Percentiles rank a stretch among this genome's conserved stretches.
phyloP scores from a whole-genome alignment of 2,113 vertebrate species.

The Indicator indicator region DNA sequence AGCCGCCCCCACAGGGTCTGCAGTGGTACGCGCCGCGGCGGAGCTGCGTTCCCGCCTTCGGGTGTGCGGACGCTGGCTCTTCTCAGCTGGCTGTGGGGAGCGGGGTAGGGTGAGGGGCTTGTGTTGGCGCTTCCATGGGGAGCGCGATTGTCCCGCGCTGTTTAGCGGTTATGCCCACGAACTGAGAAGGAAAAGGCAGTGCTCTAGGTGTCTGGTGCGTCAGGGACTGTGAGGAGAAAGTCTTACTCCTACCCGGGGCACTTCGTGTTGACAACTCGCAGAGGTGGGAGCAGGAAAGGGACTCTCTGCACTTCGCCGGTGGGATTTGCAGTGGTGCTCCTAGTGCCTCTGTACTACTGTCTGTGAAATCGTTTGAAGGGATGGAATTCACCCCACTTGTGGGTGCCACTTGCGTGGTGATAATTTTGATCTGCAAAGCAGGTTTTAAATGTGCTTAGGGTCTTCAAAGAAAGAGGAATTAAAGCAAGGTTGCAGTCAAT shows the following conservation, averaged over 20 bases:
- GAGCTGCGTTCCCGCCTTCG: neutral
- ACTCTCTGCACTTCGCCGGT: rapidly evolving
- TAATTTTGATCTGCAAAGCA: neutral
- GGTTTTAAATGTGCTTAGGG: neutral
- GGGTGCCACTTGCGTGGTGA: no score
- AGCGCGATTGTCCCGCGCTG: rapidly evolving
- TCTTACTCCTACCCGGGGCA: rapidly evolving
- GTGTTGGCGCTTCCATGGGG: rapidly evolving
- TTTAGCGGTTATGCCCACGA: rapidly evolving
- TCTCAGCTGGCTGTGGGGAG: rapidly evolving
- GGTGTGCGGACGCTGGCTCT: rapidly evolving
- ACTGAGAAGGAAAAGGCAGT: neutral
- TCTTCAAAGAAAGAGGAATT: neutral
- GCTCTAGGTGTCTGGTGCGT: rapidly evolving
- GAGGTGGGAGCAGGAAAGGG: no score
- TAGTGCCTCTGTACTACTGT: rapidly evolving
- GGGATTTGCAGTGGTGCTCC: neutral
- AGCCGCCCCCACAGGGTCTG: neutral
- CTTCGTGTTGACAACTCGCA: rapidly evolving
- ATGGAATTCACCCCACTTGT: neutral
- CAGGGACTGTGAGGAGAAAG: no score
- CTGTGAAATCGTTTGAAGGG: neutral
- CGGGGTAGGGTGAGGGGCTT: rapidly evolving
- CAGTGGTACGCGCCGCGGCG: neutral
- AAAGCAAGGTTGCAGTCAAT: neutral